phyloP scores from a whole-genome alignment of 2,113 vertebrate species.

The Strix aluco region DNA sequence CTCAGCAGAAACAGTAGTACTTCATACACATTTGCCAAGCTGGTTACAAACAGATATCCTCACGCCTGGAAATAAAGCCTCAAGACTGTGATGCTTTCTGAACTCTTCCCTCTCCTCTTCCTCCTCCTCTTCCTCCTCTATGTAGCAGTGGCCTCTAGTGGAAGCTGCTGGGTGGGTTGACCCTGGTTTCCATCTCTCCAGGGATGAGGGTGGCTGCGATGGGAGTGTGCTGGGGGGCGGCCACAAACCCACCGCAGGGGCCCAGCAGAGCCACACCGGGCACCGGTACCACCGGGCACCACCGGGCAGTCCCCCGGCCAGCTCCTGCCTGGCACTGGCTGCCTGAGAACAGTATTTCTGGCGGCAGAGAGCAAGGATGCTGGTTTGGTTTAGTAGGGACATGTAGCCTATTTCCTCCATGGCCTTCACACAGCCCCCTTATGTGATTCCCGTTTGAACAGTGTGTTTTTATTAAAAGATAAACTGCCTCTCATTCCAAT shows the following conservation, averaged over 20 bases:
- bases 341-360: not conserved
- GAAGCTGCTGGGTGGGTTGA: not conserved
- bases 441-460: not conserved
- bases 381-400: not conserved
- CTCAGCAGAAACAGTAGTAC: not conserved
- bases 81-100: not conserved
- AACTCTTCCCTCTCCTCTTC: not conserved
- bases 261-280: not conserved
- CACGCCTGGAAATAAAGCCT: not conserved
- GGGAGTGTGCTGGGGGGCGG: too few relatives aligned
- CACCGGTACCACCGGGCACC: not conserved
- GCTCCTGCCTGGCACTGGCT: not conserved
- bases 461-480: slow-evolving; percentile 7
- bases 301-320: accelerated
- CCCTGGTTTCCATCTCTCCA: not conserved
- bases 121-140: not conserved
- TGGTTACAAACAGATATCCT: not conserved
- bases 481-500: not conserved
- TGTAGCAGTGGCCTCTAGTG: not conserved
- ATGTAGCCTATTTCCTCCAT: not conserved
- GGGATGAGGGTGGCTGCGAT: not conserved
- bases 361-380: not conserved
- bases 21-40: not conserved
- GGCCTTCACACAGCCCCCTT: not conserved
- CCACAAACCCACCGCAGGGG: not conserved